Evolutionary conservation across 2,888 invertebrate genomes (phyloP), one percentile per base, ranked within the genome.

Genomic region (Stictocephala bisonia): DNA sequence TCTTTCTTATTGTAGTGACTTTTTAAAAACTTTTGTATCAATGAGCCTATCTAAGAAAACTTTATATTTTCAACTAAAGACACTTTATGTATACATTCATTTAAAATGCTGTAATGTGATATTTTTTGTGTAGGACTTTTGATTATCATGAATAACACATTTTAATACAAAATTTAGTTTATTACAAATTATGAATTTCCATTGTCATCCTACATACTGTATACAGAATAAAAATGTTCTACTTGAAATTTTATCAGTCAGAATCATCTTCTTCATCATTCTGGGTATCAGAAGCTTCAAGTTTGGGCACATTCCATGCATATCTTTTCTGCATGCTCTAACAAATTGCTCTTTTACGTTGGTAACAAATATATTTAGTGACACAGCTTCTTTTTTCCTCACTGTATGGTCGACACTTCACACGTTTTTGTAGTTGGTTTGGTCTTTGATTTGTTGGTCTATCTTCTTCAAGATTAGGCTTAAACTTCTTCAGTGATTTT

Each of bases 321-420:
- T 44, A 44, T 18, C 44, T 44, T 44, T 44, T 44, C 44, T 44
- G 7, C 44, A 44, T 44, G 44, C 44, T 44, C 44, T 9, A 44
- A 44, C 44, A 44, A 44, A 44, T 44, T 44, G 44, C 44, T 44
- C 11, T 44, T 9, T 44, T 44, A 44, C 44, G 18, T 44, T 44
- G 44, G 44, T 44, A 44, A 18, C 44, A 44, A 44, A 44, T 44
- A 44, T 44, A 44, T 44, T 44, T 44, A 44, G 44, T 44, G 18
- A 9, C 44, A 44, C 3, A 18, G 44, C 44, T 44, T 44, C 44
- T 44, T 44, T 44, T 44, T 44, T 44, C 44, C 18, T 44, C 44
- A 44, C 44, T 44, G 44, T 18, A 44, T 44, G 44, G 44, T 44
- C 44, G 18, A 44, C 40, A 44, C 18, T 44, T 44, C 18, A 4